phyloP scores from a whole-genome alignment of 1,140 invertebrate genomes.

The Musca domestica region DNA sequence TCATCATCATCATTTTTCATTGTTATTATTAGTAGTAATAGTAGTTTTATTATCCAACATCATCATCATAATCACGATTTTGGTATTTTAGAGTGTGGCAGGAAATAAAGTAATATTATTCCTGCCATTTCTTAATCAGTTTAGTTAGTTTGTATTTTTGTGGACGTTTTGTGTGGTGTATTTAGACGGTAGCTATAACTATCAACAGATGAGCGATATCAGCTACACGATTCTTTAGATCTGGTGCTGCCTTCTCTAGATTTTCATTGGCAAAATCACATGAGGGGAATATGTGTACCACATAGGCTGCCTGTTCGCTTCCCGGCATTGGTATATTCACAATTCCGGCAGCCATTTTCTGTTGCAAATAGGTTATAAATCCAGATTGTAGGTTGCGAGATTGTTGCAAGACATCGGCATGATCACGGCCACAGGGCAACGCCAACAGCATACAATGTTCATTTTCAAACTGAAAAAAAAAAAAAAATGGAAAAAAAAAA shows the following conservation, averaged over 20 bases:
- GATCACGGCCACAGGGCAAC: constrained; percentile 89
- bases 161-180: constrained; percentile 62
- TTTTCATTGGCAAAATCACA: constrained; percentile 96
- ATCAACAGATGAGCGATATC: constrained; percentile 92
- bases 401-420: constrained; percentile 89
- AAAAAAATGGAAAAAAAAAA: constrained; percentile 59
- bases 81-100: neutral
- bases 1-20: constrained; percentile 46
- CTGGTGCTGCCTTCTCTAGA: constrained; percentile 84
- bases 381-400: constrained; percentile 84
- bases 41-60: constrained; percentile 61
- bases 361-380: constrained; percentile 94
- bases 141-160: no score
- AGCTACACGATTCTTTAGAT: constrained; percentile 83
- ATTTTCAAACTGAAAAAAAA: constrained; percentile 72
- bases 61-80: no score
- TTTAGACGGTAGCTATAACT: constrained; percentile 85
- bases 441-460: constrained; percentile 96
- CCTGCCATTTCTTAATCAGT: constrained; percentile 59
- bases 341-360: constrained; percentile 96
- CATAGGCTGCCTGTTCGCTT: constrained; percentile 82
- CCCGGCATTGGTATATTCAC: constrained; percentile 91
- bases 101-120: no score
- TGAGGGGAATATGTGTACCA: constrained; percentile 97
- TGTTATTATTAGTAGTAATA: constrained; percentile 55